Evolutionary conservation across 2,113 vertebrate species (phyloP).

Genomic region (Puffinus mauretanicus): DNA sequence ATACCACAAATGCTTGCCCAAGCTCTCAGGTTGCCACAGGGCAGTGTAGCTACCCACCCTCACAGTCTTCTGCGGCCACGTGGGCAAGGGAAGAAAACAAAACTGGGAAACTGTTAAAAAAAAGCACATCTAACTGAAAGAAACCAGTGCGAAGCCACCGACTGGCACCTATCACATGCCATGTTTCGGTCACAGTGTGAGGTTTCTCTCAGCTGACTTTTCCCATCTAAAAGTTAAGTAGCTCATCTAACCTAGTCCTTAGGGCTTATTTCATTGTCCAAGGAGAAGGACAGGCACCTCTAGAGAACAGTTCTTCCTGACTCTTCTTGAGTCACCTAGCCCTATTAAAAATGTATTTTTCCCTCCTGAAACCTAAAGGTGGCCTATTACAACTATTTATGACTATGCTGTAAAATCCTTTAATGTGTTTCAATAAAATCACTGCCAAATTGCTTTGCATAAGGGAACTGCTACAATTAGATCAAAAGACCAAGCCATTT

Average conservation of each 20-base stretch:
- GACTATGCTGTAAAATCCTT: constrained; percentile 28
- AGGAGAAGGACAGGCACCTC: not conserved
- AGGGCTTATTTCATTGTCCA: not conserved
- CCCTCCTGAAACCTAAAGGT: not conserved
- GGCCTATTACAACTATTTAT: constrained; percentile 17
- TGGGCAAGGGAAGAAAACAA: not conserved
- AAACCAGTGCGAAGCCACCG: not conserved
- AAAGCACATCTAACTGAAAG: not conserved
- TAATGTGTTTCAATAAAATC: constrained; percentile 27
- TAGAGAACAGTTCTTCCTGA: not conserved
- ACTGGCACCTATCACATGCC: not conserved
- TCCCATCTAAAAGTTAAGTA: not conserved
- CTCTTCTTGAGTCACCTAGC: not conserved
- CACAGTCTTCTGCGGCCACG: rapidly evolving
- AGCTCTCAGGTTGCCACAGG: not conserved
- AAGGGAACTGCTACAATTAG: not conserved
- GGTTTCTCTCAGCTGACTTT: not conserved
- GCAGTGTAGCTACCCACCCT: not conserved
- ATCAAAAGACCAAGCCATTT: not conserved
- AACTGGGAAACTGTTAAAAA: not conserved
- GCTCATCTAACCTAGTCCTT: not conserved
- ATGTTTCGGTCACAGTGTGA: not conserved
- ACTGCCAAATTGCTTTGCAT: constrained; percentile 3
- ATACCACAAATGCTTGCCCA: not conserved
- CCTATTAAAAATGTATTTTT: constrained; percentile 9